Percentiles rank a stretch among this genome's conserved stretches.
These are phyloP conservation scores for Bursaphelenchus okinawaensis DNA, from an alignment of 2,888 invertebrate genomes.

Conservation along the genomic window DNA sequence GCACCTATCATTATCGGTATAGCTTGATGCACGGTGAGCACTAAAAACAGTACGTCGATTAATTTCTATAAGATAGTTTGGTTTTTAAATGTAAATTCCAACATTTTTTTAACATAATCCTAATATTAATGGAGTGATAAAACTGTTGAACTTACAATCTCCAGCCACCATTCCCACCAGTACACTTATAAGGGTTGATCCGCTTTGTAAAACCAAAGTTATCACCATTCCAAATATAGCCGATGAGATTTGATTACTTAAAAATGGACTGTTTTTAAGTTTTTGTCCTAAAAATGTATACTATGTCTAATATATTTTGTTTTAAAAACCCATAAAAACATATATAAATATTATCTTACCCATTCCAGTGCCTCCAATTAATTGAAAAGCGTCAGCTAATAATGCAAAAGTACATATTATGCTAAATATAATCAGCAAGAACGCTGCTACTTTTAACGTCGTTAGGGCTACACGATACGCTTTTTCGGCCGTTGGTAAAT, in stretches of 20 bases:
- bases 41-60: slow-evolving; percentile 26
- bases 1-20: slow-evolving; percentile 65
- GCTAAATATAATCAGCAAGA: slow-evolving; percentile 41
- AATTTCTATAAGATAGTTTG: too few species aligned
- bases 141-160: slow-evolving; percentile 43
- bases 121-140: too few species aligned
- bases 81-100: too few species aligned
- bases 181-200: slow-evolving; percentile 43
- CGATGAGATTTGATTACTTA: slow-evolving; percentile 50
- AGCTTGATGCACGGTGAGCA: slow-evolving; percentile 60
- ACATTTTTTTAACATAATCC: background rate
- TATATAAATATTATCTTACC: slow-evolving; percentile 25
- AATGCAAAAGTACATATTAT: slow-evolving; percentile 47
- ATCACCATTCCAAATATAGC: slow-evolving; percentile 49
- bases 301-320: too few species aligned
- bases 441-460: slow-evolving; percentile 11
- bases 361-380: slow-evolving; percentile 46
- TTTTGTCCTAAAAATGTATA: slow-evolving; percentile 38
- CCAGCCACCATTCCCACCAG: slow-evolving; percentile 62
- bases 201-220: slow-evolving; percentile 45
- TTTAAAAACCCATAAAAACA: background rate
- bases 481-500: slow-evolving; percentile 27
- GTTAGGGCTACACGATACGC: slow-evolving; percentile 14
- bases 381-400: slow-evolving; percentile 43
- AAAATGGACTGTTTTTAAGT: slow-evolving; percentile 42